phyloP scores from a whole-genome alignment of 2,113 vertebrate species.

The Formicarius rufipectus region DNA sequence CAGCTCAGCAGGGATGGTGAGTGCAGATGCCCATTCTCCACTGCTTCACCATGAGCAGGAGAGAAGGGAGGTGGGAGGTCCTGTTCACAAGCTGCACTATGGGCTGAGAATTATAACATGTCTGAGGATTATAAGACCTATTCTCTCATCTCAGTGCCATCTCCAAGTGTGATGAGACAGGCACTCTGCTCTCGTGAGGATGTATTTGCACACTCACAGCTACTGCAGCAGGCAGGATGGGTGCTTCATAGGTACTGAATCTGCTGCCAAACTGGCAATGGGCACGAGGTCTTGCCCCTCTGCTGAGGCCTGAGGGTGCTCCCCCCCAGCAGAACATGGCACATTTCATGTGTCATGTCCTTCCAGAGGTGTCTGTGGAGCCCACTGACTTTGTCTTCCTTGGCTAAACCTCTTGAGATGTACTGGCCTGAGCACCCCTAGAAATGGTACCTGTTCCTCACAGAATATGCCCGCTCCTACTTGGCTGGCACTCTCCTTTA shows the following conservation, averaged over 20 bases:
- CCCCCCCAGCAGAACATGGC: background rate
- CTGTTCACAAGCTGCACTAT: background rate
- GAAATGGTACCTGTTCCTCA: background rate
- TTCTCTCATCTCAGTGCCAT: background rate
- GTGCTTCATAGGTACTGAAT: background rate
- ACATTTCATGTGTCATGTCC: background rate
- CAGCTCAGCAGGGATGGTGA: conserved; percentile 84
- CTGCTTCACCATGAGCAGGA: background rate
- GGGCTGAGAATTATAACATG: background rate
- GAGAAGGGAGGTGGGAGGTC: background rate
- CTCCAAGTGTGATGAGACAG: background rate
- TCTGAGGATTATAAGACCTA: background rate
- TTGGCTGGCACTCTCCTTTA: background rate
- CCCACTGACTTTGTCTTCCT: background rate
- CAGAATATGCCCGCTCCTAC: background rate
- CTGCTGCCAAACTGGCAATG: background rate
- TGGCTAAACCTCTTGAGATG: background rate
- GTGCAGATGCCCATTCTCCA: background rate
- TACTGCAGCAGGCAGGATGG: background rate
- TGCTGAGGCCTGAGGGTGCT: background rate
- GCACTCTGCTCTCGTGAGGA: background rate
- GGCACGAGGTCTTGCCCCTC: background rate
- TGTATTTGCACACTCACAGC: background rate
- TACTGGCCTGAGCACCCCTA: background rate
- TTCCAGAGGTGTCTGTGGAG: background rate